Base-by-base conservation (phyloP, 2,113 vertebrate genomes). In the Nematolebias whitei region DNA sequence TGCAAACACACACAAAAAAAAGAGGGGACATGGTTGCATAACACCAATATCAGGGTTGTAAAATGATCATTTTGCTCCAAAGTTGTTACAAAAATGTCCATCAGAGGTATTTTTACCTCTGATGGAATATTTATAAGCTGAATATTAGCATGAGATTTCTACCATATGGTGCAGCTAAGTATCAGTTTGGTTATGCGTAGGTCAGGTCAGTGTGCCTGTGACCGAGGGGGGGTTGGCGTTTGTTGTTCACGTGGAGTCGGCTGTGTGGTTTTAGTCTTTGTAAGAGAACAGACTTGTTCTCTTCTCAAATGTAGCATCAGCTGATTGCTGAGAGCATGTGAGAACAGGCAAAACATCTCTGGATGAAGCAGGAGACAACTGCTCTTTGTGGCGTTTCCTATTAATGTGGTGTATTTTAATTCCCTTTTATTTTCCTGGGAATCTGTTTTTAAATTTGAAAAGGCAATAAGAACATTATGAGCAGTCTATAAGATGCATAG, bases 1-100 rank as follows among this genome's bases (percentile, higher is more conserved):
- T 74, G 63, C 41, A 78, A 80, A 84, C 53, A 79, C 39, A 44
- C 77, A 72, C 63, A 22, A 55, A 40, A 22, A 20, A 18, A 1
- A 7, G 2, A 2, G 18, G n/a, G 62, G 60, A 50, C 26, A 64
- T 13, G 0, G 61, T 85, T 86, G 19, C 48, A 12, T 68, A 78
- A 85, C 23, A 68, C 14, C 44, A 68, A 83, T 22, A 47, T 23
- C 14, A 15, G 56, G 51, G 44, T 24, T 12, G 39, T 72, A 41
- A 39, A 53, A 63, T 45, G 32, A 41, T 63, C 16, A 32, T 29
- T 69, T 52, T 14, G 23, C 26, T 18, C 18, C 53, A 51, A 2
- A n/a, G 38, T 51, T 29, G 39, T 60, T 47, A 68, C 65, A 20
- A 60, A 49, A 39, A 12, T 63, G 16, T 35, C 19, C 3, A 24